Evolutionary conservation across 2,113 vertebrate species (phyloP), one percentile per base, ranked within the genome.

Genomic region (Conger conger): DNA sequence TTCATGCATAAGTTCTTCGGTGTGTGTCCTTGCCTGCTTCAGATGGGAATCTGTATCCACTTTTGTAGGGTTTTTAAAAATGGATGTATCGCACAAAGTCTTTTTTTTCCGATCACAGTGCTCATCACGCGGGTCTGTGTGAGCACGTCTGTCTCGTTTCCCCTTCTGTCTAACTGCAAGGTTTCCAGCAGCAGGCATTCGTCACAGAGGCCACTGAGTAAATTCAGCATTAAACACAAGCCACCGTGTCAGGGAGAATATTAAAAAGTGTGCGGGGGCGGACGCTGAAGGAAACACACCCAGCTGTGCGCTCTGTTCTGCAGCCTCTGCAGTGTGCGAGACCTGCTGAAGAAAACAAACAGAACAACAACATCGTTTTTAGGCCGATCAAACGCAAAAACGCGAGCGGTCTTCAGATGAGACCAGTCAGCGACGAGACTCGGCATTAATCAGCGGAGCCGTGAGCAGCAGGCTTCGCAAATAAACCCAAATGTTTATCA

Each of bases 401-500:
- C 57, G 27, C 18, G 20, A 5, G 57, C 13, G 54, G 18, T 57
- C 20, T 50, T 7, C 7, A 50, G 45, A 50, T 50, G 45, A 50
- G 45, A 50, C 45, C 1, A 50, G 45, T 50, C 57, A 3, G 23
- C n/a, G 57, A 57, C 13, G 57, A 23, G 57, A 63, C 20, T 23
- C 4, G 50, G 23, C 23, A 27, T 63, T 63, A 20, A 20, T 20
- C 57, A 20, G 57, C 27, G 20, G 18, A 27, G 57, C 57, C 27
- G 23, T 27, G 27, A 73, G 27, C 68, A 73, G 27, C n/a, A 33
- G 27, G 68, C n/a, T 33, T 73, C 9, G 18, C 6, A 33, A 33
- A 73, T 33, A 33, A 73, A n/a, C 68, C 68, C 57, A 27, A 73
- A 73, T 73, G 68, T 73, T 73, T 73, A 73, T 73, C 68, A 73